Evolutionary conservation across 1,140 invertebrate genomes (phyloP), one percentile per base, ranked within the genome.

Genomic region (Planococcus citri): DNA sequence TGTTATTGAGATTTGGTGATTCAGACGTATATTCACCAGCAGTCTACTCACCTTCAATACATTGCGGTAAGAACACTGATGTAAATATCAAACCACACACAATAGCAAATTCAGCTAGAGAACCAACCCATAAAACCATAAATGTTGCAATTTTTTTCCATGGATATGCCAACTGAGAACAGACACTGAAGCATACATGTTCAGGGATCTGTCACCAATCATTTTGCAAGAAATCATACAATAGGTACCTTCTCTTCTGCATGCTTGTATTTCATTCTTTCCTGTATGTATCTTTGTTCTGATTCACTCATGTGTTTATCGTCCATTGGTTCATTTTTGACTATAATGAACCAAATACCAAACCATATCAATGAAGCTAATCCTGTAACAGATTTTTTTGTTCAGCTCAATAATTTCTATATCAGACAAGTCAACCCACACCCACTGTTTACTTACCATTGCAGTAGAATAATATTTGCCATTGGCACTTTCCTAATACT

Each of bases 71-170:
- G 37, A 9, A 41, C 9, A 10, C 9, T n/a, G 37, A 9, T 10
- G n/a, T 10, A n/a, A 41, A 41, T n/a, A n/a, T 10, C 9, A 41
- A n/a, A 41, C 37, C 37, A 41, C 37, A n/a, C 9, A 9, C 9
- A 10, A 10, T 10, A 9, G 37, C 9, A 41, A 9, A 41, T n/a
- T 41, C n/a, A 9, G n/a, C n/a, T 41, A 9, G n/a, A n/a, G n/a
- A 41, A 41, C n/a, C 9, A 41, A 94, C 92, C 90, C 92, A 95
- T 1, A 96, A 91, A 0, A 94, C 86, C 41, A 83, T 80, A 0
- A 92, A 95, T 0, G 83, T 87, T n/a, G 95, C 77, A 74, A 96
- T 91, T 8, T 83, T 79, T 67, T 82, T 83, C 92, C 92, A 95
- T 0, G 92, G 92, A 29, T 68, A 70, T n/a, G n/a, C n/a, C 37